Conservation (phyloP, 2,797 vertebrate genomes). For the Rousettus madagascariensis region DNA sequence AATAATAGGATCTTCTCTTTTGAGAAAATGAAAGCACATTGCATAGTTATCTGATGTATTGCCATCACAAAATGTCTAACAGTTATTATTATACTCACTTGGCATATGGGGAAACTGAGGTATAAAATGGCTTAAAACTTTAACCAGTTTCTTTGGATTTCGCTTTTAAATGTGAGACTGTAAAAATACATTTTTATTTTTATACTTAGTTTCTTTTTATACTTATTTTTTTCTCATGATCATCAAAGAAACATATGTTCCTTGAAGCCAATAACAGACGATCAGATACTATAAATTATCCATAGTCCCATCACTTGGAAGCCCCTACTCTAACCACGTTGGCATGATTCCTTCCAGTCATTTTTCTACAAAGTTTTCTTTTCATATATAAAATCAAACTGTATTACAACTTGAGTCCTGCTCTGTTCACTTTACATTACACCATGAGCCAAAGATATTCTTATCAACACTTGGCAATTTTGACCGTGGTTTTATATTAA, state of each 20-base stretch:
- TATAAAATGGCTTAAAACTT: slow-evolving; percentile 24
- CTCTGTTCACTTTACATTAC: neutral
- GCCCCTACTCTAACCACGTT: neutral
- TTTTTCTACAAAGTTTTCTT: neutral
- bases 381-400: slow-evolving; percentile 12
- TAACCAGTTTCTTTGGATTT: slow-evolving; percentile 22
- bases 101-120: slow-evolving; percentile 37
- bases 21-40: slow-evolving; percentile 39
- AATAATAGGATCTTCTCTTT: slow-evolving; percentile 37
- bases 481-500: neutral
- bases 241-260: slow-evolving; percentile 19
- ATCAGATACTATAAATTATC: neutral
- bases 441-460: slow-evolving; percentile 5
- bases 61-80: neutral
- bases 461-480: neutral
- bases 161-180: slow-evolving; percentile 40
- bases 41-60: slow-evolving; percentile 31
- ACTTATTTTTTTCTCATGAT: neutral
- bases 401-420: neutral
- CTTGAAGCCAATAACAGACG: slow-evolving; percentile 18
- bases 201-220: neutral
- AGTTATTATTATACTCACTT: slow-evolving; percentile 17
- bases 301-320: neutral
- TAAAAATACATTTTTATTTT: neutral
- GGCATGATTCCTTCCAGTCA: neutral